Percentiles rank a stretch among this genome's conserved stretches.
phyloP scores from a whole-genome alignment of 2,797 vertebrate genomes.

The Peromyscus nudipes region DNA sequence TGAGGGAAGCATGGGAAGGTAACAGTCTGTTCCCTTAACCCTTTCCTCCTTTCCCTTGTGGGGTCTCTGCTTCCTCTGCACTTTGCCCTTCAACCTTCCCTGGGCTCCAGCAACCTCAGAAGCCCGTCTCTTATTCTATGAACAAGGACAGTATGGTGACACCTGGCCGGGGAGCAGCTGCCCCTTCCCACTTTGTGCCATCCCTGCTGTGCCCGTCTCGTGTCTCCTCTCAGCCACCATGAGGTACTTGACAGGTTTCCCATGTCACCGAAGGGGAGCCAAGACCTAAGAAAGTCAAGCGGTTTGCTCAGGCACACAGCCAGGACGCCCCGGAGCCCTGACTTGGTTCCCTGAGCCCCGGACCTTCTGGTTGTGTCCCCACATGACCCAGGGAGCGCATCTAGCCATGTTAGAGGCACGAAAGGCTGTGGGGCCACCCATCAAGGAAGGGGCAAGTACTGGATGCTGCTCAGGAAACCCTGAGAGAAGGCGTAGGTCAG shows the following conservation, averaged over 20 bases:
- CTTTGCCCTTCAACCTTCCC: background rate
- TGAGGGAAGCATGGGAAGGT: background rate
- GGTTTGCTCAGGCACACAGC: background rate
- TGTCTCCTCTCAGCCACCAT: background rate
- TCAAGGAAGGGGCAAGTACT: background rate
- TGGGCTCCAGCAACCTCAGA: background rate
- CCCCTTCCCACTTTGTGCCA: accelerated
- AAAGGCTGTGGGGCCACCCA: accelerated
- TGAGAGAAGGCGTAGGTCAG: background rate
- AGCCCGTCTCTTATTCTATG: background rate
- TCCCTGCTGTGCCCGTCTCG: background rate
- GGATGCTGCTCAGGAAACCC: background rate
- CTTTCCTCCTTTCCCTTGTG: background rate
- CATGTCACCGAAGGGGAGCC: background rate
- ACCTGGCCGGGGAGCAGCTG: background rate
- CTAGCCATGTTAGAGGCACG: background rate
- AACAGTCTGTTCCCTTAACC: background rate
- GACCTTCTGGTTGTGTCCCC: background rate
- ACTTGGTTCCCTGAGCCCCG: background rate
- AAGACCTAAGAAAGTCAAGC: background rate
- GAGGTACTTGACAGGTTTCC: background rate
- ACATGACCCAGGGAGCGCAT: accelerated
- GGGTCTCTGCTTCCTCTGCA: background rate
- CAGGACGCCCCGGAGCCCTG: background rate
- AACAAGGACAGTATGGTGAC: background rate